phyloP scores from a whole-genome alignment of 2,113 vertebrate genomes.

The Butastur rufipennis region DNA sequence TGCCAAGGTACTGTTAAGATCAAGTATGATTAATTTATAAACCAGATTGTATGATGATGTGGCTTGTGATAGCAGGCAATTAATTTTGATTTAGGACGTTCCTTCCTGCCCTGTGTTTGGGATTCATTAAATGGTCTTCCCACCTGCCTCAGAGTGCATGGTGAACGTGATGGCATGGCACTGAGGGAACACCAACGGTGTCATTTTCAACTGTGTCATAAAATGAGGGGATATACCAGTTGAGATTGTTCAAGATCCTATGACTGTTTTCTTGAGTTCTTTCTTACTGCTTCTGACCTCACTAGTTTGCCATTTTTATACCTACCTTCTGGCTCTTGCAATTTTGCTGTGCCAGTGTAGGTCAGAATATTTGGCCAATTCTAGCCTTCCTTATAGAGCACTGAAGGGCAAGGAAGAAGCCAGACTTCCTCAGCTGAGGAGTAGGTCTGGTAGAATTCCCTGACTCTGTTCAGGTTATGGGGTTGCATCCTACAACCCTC shows the following conservation, averaged over 20 bases:
- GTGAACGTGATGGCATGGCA: background rate
- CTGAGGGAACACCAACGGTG: background rate
- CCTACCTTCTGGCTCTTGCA: background rate
- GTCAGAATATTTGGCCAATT: background rate
- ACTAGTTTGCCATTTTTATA: background rate
- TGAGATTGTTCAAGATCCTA: background rate
- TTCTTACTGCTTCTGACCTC: background rate
- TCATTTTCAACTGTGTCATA: background rate
- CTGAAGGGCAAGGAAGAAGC: background rate
- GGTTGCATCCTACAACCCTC: background rate
- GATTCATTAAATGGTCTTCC: background rate
- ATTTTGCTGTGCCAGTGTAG: background rate
- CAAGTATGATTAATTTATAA: conserved; percentile 42
- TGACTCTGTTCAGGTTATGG: background rate
- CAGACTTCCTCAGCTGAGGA: background rate
- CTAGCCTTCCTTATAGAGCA: background rate
- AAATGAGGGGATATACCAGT: background rate
- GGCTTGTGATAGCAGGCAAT: conserved; percentile 26
- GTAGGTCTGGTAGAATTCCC: background rate
- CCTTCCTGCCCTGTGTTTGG: background rate
- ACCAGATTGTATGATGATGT: conserved; percentile 1
- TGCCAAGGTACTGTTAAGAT: background rate
- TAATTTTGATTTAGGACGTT: conserved; percentile 41
- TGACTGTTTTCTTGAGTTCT: background rate
- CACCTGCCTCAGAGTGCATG: background rate